These are phyloP conservation scores for Garrulus glandarius DNA, from an alignment of 2,797 vertebrate genomes.

Conservation along the genomic window DNA sequence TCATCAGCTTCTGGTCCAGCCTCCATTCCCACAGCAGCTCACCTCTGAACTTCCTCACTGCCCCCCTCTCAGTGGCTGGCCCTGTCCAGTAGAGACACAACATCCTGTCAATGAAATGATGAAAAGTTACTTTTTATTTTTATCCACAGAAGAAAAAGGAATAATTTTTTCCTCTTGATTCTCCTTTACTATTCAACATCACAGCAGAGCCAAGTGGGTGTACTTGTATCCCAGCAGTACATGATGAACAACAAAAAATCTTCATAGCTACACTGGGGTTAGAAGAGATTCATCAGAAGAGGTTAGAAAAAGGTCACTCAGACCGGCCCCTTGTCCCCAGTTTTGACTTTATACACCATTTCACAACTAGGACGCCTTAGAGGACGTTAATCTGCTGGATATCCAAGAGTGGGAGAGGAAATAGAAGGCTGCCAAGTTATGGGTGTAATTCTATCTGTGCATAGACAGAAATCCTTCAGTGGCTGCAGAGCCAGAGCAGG, in stretches of 20 bases:
- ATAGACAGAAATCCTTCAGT: background rate
- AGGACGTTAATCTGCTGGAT: constrained; percentile 8
- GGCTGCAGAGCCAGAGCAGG: background rate
- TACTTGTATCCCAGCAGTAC: background rate
- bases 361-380: constrained; percentile 32
- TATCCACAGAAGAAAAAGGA: background rate
- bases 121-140: background rate
- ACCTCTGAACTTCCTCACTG: background rate
- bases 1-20: background rate
- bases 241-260: background rate
- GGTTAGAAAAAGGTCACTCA: background rate
- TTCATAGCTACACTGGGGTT: background rate
- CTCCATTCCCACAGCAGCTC: background rate
- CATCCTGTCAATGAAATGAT: background rate
- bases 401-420: constrained; percentile 39
- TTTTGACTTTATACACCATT: constrained; percentile 41
- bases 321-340: background rate
- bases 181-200: background rate
- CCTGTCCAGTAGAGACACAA: background rate
- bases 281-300: background rate
- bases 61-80: background rate
- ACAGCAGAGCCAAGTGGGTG: background rate
- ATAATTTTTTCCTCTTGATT: background rate
- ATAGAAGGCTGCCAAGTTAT: background rate
- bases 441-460: background rate